Conservation (phyloP, 2,888 invertebrate genomes). For the Heliconius ethilla region DNA sequence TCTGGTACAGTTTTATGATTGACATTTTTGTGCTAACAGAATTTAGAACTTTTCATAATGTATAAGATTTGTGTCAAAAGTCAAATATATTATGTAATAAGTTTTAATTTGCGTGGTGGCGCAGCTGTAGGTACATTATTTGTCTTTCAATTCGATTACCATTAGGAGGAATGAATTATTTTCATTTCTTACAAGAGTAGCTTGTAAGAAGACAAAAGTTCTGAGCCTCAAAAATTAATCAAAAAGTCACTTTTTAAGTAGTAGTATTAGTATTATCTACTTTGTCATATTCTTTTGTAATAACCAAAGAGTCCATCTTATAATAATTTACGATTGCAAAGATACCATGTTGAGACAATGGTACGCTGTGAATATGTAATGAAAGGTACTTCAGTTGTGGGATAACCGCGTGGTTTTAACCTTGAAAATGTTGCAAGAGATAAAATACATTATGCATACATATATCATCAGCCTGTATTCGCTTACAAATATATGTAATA, state of each 20-base stretch:
- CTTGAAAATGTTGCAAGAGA: constrained; percentile 12
- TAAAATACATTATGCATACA: neutral
- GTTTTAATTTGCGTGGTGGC: neutral
- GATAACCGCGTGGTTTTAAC: constrained; percentile 29
- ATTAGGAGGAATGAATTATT: neutral
- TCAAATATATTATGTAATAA: too few relatives aligned
- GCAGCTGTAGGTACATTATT: neutral
- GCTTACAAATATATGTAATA: neutral
- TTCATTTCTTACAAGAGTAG: too few relatives aligned
- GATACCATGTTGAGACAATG: constrained; percentile 42
- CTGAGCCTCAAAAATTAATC: too few relatives aligned
- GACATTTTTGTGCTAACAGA: neutral
- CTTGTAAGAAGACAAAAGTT: neutral
- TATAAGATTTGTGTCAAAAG: neutral
- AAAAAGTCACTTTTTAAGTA: neutral
- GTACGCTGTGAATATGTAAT: constrained; percentile 46
- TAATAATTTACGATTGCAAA: constrained; percentile 27
- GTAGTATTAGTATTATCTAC: too few relatives aligned
- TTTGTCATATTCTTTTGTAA: neutral
- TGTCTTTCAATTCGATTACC: neutral
- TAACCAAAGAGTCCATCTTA: constrained; percentile 7
- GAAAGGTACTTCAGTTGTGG: constrained; percentile 33
- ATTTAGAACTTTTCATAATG: neutral
- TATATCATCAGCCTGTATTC: neutral
- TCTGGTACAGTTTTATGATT: neutral